Evolutionary conservation across 2,888 invertebrate genomes (phyloP).

Genomic region (Galerucella calmariensis): DNA sequence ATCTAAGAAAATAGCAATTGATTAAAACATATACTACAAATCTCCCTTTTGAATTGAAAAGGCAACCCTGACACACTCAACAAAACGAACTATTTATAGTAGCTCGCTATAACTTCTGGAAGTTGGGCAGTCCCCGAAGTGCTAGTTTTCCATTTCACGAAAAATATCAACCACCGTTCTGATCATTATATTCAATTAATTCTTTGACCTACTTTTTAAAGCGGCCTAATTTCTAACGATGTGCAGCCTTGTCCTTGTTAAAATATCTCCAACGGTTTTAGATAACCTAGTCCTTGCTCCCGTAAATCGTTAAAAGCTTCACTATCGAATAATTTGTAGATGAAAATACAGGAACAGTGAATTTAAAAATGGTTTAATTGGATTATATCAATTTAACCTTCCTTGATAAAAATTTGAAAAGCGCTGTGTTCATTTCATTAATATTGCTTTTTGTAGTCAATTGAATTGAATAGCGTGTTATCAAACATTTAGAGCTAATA

Average conservation of each 20-base stretch:
- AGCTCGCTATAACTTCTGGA: neutral
- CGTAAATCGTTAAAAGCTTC: neutral
- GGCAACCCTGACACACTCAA: neutral
- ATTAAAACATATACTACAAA: no score
- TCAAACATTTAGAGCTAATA: no score
- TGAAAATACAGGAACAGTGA: neutral
- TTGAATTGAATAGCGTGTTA: no score
- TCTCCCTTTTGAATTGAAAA: neutral
- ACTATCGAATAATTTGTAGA: neutral
- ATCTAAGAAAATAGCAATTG: no score
- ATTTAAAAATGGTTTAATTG: neutral
- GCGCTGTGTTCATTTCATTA: no score
- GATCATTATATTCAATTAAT: slow-evolving; percentile 10
- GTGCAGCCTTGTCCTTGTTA: slow-evolving; percentile 1
- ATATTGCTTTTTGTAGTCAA: no score
- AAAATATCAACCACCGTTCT: neutral
- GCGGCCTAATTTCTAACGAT: slow-evolving; percentile 6
- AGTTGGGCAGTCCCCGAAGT: neutral
- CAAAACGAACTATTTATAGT: neutral
- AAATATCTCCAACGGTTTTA: neutral
- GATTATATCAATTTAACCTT: neutral
- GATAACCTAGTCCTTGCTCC: neutral
- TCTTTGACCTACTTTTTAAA: neutral
- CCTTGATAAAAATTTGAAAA: no score
- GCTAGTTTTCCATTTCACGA: neutral